phyloP scores from a whole-genome alignment of 1,140 invertebrate species.

The Ceratina australensis region DNA sequence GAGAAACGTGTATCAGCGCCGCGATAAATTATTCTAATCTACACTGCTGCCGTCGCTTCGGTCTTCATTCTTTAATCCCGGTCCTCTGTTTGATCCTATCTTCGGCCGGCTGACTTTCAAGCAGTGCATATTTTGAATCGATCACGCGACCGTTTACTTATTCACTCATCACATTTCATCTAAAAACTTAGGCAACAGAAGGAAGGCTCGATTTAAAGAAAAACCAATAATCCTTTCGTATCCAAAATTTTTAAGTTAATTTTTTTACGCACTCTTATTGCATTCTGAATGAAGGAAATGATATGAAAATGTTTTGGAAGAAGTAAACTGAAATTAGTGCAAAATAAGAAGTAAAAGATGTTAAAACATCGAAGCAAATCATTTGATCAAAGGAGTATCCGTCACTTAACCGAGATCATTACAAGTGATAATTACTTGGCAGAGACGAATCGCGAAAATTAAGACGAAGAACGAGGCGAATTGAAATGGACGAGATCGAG shows the following conservation, averaged over 20 bases:
- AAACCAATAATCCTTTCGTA: no score
- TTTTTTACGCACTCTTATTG: no score
- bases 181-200: no score
- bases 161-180: background rate
- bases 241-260: no score
- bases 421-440: background rate
- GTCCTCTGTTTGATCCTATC: constrained; percentile 3
- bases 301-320: no score
- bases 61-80: constrained; percentile 20
- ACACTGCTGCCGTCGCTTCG: background rate
- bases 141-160: background rate
- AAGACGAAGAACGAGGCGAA: background rate
- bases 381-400: background rate
- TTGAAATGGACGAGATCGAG: background rate
- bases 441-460: background rate
- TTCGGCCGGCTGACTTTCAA: background rate
- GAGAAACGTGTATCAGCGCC: constrained; percentile 17
- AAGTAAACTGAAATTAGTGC: no score
- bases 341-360: no score
- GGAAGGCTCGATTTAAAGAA: no score
- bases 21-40: constrained; percentile 27
- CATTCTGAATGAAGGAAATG: no score
- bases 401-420: background rate
- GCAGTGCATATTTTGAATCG: background rate
- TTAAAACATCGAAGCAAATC: background rate